Evolutionary conservation across 1,140 invertebrate genomes (phyloP).

Genomic region (Drosophila subpulchrella): DNA sequence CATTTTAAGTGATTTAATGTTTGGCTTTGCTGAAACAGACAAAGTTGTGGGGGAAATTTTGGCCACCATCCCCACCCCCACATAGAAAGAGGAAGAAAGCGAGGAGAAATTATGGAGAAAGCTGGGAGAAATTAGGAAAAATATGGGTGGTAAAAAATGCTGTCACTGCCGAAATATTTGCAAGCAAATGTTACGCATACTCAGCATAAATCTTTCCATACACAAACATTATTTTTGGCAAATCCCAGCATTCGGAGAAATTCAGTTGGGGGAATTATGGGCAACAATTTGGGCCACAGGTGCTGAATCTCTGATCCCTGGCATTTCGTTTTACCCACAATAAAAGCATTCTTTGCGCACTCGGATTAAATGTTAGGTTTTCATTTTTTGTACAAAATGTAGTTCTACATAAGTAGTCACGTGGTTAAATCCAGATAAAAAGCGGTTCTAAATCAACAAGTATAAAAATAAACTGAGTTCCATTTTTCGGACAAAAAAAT

Average conservation of each 20-base stretch:
- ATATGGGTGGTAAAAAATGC: conserved; percentile 5
- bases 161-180: conserved; percentile 55
- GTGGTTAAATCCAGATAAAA: background rate
- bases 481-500: no score
- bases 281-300: conserved; percentile 67
- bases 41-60: conserved; percentile 21
- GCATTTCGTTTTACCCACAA: conserved; percentile 46
- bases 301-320: conserved; percentile 32
- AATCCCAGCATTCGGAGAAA: conserved; percentile 20
- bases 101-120: conserved; percentile 1
- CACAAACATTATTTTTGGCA: conserved; percentile 55
- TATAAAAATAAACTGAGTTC: background rate
- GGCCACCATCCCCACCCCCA: background rate
- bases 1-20: conserved; percentile 81
- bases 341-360: conserved; percentile 55
- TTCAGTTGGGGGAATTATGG: conserved; percentile 3
- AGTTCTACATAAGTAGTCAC: conserved; percentile 1
- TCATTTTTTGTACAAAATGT: background rate
- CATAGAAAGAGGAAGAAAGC: background rate
- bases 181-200: conserved; percentile 71
- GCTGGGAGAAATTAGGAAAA: conserved; percentile 18
- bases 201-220: conserved; percentile 74
- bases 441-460: background rate
- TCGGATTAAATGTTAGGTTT: conserved; percentile 20
- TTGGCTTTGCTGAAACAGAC: conserved; percentile 67